Base-by-base conservation (phyloP, 1,140 invertebrate genomes). In the Caerostris darwini region DNA sequence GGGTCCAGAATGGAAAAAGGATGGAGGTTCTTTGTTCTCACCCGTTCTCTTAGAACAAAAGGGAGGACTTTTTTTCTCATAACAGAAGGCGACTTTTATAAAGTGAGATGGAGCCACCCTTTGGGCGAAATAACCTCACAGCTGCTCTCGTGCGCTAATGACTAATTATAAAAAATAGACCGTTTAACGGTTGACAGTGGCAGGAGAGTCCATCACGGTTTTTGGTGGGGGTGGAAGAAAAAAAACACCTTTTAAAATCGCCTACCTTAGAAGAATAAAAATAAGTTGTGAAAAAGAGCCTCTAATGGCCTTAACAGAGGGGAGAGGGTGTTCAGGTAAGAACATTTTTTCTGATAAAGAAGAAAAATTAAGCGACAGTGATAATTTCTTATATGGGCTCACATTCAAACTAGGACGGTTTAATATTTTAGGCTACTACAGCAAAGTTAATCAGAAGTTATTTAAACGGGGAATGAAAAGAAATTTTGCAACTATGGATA, bases 101-200 rank as follows among this genome's bases (percentile, higher is more conserved):
- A 77, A 77, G 71, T 77, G 71, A 50, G 34, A 77, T 19, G 34
- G 17, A 19, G 10, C 71, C 19, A 77, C 19, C 19, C 71, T 77
- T 34, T 34, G 10, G 71, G 71, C 10, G 71, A 77, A 77, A 77
- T 77, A 50, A 57, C 82, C 57, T 85, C 82, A 34, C 34, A 85
- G 82, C 82, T 85, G 82, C 12, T 85, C 50, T 54, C 17, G 82
- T n/a, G 34, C 82, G 82, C 57, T 85, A 85, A 85, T 85, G 54
- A 85, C 82, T 85, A 85, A 85, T 85, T 85, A 85, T 58, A 85
- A 85, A 85, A 85, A 85, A 85, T 85, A 58, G 57, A 10, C 19
- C 54, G 53, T 58, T 77, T 77, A 77, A 10, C 71, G 71, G 71
- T 34, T 77, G 71, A 77, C 71, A 77, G 71, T 77, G 34, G 8